Evolutionary conservation across 2,113 vertebrate species (phyloP).

Genomic region (Uropsilus gracilis): DNA sequence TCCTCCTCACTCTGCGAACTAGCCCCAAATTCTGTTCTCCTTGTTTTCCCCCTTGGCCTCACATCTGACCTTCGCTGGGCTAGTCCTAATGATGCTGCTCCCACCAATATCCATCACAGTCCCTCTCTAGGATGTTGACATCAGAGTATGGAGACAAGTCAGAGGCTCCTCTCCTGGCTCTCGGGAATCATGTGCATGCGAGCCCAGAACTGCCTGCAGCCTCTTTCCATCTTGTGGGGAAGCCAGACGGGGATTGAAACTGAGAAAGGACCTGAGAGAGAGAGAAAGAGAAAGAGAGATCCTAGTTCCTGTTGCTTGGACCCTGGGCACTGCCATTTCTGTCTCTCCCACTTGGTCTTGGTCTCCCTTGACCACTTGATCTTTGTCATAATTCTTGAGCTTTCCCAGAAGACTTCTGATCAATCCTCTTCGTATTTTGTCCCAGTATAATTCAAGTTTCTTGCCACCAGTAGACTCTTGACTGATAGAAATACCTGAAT

Average conservation of each 20-base stretch:
- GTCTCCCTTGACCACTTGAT: background rate
- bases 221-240: no score
- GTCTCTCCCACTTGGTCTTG: background rate
- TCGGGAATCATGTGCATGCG: background rate
- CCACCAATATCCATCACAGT: background rate
- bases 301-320: background rate
- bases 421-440: background rate
- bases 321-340: background rate
- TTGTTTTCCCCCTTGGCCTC: background rate
- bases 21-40: background rate
- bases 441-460: background rate
- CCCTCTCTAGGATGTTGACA: background rate
- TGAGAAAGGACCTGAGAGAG: background rate
- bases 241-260: background rate
- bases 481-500: background rate
- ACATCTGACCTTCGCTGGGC: background rate
- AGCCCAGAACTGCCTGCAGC: background rate
- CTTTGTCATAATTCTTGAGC: background rate
- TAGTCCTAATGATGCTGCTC: background rate
- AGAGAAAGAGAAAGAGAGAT: background rate
- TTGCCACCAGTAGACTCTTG: background rate
- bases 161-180: background rate
- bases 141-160: background rate
- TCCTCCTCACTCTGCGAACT: fast-evolving
- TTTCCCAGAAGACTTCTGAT: background rate